Conservation (phyloP, 2,797 vertebrate species). For the Scomberomorus guttatus region DNA sequence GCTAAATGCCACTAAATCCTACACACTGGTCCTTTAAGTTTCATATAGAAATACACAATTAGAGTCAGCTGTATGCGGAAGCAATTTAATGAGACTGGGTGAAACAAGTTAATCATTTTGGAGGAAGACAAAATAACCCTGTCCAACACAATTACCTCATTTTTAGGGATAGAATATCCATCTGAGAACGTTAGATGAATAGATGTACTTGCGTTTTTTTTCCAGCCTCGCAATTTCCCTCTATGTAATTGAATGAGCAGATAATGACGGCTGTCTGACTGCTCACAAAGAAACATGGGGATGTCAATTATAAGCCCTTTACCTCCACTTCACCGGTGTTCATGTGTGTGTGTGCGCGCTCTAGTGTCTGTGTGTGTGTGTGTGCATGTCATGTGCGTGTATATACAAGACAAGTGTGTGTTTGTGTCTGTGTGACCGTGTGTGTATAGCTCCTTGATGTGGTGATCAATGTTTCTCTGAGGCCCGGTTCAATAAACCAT, state of each 20-base stretch:
- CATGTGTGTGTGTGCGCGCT: conserved; percentile 3
- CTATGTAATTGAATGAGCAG: conserved; percentile 65
- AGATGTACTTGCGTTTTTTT: conserved; percentile 28
- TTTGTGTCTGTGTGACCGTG: conserved; percentile 29
- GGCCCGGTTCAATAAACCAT: conserved; percentile 77
- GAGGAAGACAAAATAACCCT: conserved; percentile 48
- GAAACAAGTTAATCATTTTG: conserved; percentile 58
- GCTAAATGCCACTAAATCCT: no score
- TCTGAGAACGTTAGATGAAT: conserved; percentile 31
- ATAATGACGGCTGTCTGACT: conserved; percentile 51
- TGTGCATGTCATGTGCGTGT: not conserved
- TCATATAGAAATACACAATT: conserved; percentile 16
- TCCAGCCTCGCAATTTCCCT: conserved; percentile 41
- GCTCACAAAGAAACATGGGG: conserved; percentile 57
- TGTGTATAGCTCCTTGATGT: conserved; percentile 68
- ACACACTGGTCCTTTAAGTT: no score
- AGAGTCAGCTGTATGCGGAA: conserved; percentile 22
- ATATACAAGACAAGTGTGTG: conserved; percentile 17
- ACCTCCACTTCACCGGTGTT: conserved; percentile 46
- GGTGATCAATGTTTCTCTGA: conserved; percentile 77
- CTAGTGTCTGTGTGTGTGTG: conserved; percentile 1
- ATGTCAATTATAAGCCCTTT: conserved; percentile 69
- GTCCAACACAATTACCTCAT: conserved; percentile 36
- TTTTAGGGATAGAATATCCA: conserved; percentile 41
- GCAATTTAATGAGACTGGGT: conserved; percentile 21